Percentiles rank a stretch among this genome's conserved stretches.
These are phyloP conservation scores for Drosophila littoralis DNA, from an alignment of 1,140 invertebrate genomes.

Conservation along the genomic window DNA sequence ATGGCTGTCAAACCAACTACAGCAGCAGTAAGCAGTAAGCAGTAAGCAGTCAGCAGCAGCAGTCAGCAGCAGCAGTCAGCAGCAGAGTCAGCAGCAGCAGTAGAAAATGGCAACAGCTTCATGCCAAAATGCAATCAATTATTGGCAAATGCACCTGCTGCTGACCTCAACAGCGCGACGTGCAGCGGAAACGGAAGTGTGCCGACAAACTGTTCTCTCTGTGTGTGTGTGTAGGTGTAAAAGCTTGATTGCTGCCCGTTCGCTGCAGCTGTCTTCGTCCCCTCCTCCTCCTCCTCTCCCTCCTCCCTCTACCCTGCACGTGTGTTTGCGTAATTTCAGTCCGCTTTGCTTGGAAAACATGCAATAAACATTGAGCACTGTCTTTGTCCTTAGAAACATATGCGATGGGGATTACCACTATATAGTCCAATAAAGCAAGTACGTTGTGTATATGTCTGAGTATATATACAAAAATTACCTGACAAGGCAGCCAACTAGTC, in stretches of 20 bases:
- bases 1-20: constrained; percentile 34
- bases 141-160: constrained; percentile 72
- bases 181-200: constrained; percentile 69
- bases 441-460: constrained; percentile 2
- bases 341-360: constrained; percentile 66
- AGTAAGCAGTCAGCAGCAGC: not conserved
- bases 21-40: constrained; percentile 15
- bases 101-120: constrained; percentile 62
- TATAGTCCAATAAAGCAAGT: not conserved
- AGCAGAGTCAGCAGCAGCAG: not conserved
- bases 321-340: constrained; percentile 42
- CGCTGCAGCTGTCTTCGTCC: constrained; percentile 17
- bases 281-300: not conserved
- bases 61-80: not conserved
- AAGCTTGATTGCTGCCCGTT: constrained; percentile 62
- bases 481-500: too few species aligned
- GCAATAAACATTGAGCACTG: constrained; percentile 59
- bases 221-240: constrained; percentile 7
- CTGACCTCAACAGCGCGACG: constrained; percentile 59
- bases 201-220: constrained; percentile 14
- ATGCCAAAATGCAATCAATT: constrained; percentile 80
- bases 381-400: constrained; percentile 28
- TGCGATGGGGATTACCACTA: not conserved
- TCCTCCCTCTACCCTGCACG: not conserved
- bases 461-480: not conserved